Evolutionary conservation across 2,113 vertebrate species (phyloP).

Genomic region (Cavia aperea): DNA sequence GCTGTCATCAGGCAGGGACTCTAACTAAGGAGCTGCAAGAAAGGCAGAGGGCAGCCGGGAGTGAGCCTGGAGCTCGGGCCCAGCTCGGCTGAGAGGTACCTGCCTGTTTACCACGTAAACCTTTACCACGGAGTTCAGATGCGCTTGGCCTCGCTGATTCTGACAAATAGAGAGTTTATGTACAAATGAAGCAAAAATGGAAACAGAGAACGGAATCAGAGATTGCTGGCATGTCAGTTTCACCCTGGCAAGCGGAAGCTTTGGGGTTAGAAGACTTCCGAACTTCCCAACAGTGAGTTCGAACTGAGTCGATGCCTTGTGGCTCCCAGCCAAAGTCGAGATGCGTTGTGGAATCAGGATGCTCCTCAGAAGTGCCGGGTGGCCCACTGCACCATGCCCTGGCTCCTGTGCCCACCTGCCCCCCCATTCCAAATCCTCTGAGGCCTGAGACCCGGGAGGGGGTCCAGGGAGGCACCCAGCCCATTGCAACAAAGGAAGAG

Average conservation of each 20-base stretch:
- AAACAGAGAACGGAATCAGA: not conserved
- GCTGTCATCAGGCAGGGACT: not conserved
- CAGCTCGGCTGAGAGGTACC: no score
- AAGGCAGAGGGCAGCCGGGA: no score
- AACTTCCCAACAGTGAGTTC: not conserved
- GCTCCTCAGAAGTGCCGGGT: not conserved
- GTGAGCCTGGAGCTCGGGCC: no score
- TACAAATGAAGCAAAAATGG: not conserved
- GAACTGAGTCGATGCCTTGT: not conserved
- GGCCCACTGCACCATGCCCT: rapidly evolving
- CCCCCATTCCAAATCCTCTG: not conserved
- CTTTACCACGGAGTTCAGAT: not conserved
- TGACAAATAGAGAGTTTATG: not conserved
- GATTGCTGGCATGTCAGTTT: not conserved
- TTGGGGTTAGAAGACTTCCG: not conserved
- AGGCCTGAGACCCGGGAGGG: not conserved
- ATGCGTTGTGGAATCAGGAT: not conserved
- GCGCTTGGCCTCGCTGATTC: not conserved
- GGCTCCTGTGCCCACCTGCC: not conserved
- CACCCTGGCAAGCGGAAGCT: not conserved
- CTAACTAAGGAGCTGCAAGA: no score
- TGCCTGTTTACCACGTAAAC: no score
- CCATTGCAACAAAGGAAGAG: not conserved
- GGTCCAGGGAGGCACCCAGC: not conserved
- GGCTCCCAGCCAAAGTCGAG: not conserved